phyloP scores from a whole-genome alignment of 2,113 vertebrate genomes.

The cattle (Bos taurus) region DNA sequence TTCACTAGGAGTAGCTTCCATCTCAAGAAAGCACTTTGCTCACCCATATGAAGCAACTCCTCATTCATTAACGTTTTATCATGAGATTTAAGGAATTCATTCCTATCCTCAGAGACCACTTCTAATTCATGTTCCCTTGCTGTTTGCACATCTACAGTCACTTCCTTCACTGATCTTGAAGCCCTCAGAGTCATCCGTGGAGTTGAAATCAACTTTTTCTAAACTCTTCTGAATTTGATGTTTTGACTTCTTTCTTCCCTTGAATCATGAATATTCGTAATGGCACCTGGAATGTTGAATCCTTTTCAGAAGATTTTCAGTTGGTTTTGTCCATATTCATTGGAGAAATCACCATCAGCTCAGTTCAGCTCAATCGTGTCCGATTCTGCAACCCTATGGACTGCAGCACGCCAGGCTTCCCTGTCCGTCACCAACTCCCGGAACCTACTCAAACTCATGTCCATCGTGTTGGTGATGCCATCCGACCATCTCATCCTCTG shows the following conservation, averaged over 20 bases:
- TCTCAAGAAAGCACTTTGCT: background rate
- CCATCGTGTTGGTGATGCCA: background rate
- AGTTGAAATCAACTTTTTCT: background rate
- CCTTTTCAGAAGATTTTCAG: background rate
- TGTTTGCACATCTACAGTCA: background rate
- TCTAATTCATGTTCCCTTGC: background rate
- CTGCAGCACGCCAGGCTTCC: background rate
- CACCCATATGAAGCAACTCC: background rate
- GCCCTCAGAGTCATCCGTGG: background rate
- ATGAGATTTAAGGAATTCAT: background rate
- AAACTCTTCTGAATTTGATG: background rate
- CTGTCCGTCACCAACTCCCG: background rate
- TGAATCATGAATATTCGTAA: background rate
- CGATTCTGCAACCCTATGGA: background rate
- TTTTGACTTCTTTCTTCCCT: background rate
- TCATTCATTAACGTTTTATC: background rate
- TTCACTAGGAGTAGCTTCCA: background rate
- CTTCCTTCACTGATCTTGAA: background rate
- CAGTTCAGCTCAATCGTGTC: background rate
- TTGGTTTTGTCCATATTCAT: background rate
- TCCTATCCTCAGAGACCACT: background rate
- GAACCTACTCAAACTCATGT: background rate
- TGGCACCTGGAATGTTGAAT: background rate
- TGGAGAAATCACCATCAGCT: background rate
- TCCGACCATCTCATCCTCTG: background rate